Conservation (phyloP, 2,113 vertebrate species). For the Bos taurus region ARS-UCD2.0 NC_037339.1:3282501-3283000, state of each 20-base stretch:
- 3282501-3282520: not conserved
- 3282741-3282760: not conserved
- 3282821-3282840: not conserved
- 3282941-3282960: not conserved
- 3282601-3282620: not conserved
- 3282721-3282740: not conserved
- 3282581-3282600: not conserved
- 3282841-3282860: not conserved
- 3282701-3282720: not conserved
- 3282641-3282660: slow-evolving; percentile 5
- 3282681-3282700: not conserved
- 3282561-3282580: not conserved
- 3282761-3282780: not conserved
- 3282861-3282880: not conserved
- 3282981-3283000: not conserved
- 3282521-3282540: not conserved
- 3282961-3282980: not conserved
- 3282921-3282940: not conserved
- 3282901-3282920: not conserved
- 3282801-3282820: not conserved
- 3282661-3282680: not conserved
- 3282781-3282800: not conserved
- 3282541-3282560: not conserved
- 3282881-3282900: not conserved
- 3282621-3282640: not conserved